Base-by-base conservation (phyloP, 2,797 vertebrate genomes). In the Rhinophrynus dorsalis region DNA sequence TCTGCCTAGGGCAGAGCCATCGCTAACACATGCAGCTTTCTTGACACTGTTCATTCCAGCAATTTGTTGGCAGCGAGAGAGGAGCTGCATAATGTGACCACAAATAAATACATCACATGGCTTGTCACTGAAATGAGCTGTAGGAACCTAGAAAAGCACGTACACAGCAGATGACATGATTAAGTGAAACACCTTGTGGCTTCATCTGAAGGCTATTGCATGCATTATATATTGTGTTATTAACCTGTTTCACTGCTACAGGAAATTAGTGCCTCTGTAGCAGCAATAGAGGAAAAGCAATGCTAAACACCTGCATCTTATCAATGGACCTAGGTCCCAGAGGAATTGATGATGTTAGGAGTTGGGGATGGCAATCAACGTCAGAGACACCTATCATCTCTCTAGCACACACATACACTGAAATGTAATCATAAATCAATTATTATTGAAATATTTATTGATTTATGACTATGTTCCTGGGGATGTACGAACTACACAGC, bases 61-160 rank as follows among this genome's bases (percentile, higher is more conserved):
- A 73, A 73, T 73, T 73, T 73, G 70, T 73, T 66, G 70, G 70
- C 70, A 73, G 70, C 55, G 33, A 67, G 70, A 66, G 55, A 73
- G 62, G 70, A 59, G 55, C 70, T 73, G 70, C 70, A 73, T 73
- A 73, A 73, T 73, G 66, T 73, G 70, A 66, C 70, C 70, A 66
- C 70, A 73, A 66, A 73, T 73, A 73, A 73, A 73, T 73, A 67
- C 70, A 73, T 73, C 70, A 73, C 70, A 73, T 60, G 62, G 65
- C 27, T 52, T 73, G 62, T 73, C 62, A 67, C 55, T 73, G 67
- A 73, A 67, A 67, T 50, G 62, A 45, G 67, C 45, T 50, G 70
- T 66, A 66, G 62, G 62, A 64, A 60, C 70, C 24, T 20, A 3
- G 70, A 57, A 32, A 26, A 66, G 70, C 70, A 73, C 70, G 70